Percentiles rank a stretch among this genome's conserved stretches.
phyloP scores from a whole-genome alignment of 1,140 invertebrate species.

The Lamellibrachia luymesi region DNA sequence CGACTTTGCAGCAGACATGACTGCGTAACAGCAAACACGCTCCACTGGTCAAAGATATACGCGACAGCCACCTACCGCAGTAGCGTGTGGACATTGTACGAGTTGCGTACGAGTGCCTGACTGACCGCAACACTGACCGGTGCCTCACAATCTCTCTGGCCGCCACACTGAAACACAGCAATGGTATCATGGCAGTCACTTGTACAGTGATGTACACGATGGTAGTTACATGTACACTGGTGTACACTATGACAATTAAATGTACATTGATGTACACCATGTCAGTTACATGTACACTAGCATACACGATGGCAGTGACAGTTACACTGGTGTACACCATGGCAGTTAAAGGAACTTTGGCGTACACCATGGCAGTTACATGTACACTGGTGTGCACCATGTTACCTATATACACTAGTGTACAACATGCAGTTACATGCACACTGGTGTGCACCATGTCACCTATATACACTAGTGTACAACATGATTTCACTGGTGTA shows the following conservation, averaged over 20 bases:
- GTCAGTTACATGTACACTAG: too few relatives aligned
- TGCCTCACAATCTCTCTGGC: conserved; percentile 24
- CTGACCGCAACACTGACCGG: conserved; percentile 7
- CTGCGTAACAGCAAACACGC: background rate
- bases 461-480: background rate
- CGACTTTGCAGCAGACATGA: too few relatives aligned
- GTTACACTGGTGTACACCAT: too few relatives aligned
- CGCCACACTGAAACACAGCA: background rate
- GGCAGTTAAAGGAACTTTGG: too few relatives aligned
- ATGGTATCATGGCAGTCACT: background rate
- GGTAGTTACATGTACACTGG: background rate
- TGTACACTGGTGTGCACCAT: background rate
- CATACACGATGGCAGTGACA: too few relatives aligned
- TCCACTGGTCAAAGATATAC: conserved; percentile 41
- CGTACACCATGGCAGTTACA: background rate
- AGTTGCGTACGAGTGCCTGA: background rate
- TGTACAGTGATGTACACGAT: background rate
- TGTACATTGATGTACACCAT: too few relatives aligned
- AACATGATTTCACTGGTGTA: background rate
- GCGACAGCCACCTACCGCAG: conserved; percentile 28
- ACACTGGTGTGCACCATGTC: background rate
- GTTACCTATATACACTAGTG: background rate
- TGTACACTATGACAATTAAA: too few relatives aligned
- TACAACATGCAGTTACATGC: background rate
- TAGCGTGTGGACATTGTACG: background rate